These are phyloP conservation scores for Drosophila sordidula DNA, from an alignment of 2,888 invertebrate species.

Conservation along the genomic window DNA sequence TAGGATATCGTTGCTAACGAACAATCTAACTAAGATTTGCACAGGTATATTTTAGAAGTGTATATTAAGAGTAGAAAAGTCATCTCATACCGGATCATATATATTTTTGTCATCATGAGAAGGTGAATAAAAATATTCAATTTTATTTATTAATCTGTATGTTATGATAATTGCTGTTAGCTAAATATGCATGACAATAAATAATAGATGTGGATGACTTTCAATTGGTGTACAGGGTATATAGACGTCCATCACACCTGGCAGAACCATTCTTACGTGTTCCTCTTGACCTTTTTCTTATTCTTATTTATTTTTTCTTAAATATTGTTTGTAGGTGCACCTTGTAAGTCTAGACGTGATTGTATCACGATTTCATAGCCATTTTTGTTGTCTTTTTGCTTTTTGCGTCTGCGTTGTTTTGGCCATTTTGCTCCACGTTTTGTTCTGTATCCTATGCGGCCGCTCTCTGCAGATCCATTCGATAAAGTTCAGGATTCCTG, in stretches of 20 bases:
- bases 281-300: conserved; percentile 24
- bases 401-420: conserved; percentile 37
- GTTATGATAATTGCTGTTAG: too few species aligned
- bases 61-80: neutral
- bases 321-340: conserved; percentile 78
- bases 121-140: too few species aligned
- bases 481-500: conserved; percentile 60
- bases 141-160: too few species aligned
- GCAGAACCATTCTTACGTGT: conserved; percentile 16
- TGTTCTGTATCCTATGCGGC: conserved; percentile 7
- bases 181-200: too few species aligned
- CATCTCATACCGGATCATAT: too few species aligned
- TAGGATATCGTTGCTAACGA: too few species aligned
- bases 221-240: conserved; percentile 15
- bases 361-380: conserved; percentile 84
- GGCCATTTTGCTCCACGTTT: conserved; percentile 28
- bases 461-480: conserved; percentile 16
- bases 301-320: conserved; percentile 22
- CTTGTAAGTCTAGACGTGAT: conserved; percentile 84
- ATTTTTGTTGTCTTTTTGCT: conserved; percentile 64
- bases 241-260: neutral
- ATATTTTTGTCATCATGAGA: too few species aligned
- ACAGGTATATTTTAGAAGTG: neutral
- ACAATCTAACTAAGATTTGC: too few species aligned
- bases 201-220: neutral